These are phyloP conservation scores for Caenorhabditis macrosperma DNA, from an alignment of 2,888 invertebrate genomes.

Conservation along the genomic window DNA sequence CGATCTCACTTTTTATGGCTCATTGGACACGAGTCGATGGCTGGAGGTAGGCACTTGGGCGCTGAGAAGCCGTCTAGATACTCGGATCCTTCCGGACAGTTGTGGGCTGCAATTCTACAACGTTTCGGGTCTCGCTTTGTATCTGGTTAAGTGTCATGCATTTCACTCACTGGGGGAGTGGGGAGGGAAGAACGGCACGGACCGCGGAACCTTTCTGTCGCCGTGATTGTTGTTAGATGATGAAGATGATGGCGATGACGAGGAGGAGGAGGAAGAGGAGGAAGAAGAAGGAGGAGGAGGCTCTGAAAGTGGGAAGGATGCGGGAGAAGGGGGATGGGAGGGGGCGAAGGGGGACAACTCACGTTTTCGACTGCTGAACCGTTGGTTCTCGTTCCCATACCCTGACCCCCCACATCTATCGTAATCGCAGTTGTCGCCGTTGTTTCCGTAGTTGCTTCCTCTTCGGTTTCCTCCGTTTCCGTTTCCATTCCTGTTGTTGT, in stretches of 20 bases:
- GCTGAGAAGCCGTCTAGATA: conserved; percentile 50
- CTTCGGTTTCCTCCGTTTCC: conserved; percentile 32
- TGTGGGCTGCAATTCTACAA: conserved; percentile 21
- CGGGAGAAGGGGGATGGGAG: neutral
- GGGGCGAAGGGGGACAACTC: neutral
- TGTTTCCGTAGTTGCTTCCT: neutral
- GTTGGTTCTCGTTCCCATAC: conserved; percentile 20
- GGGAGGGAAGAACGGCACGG: conserved; percentile 45
- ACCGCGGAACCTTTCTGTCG: conserved; percentile 57
- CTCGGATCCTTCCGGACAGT: conserved; percentile 59
- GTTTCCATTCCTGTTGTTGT: conserved; percentile 13
- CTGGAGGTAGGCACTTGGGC: conserved; percentile 66
- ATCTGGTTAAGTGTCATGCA: neutral
- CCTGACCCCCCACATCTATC: neutral
- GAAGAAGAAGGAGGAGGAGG: conserved; percentile 6
- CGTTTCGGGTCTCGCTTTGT: neutral
- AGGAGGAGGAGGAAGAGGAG: conserved; percentile 26
- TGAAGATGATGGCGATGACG: conserved; percentile 16
- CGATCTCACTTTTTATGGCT: conserved; percentile 59
- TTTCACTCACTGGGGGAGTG: conserved; percentile 34
- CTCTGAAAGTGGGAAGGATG: conserved; percentile 17
- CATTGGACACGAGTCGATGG: conserved; percentile 67
- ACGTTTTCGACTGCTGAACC: conserved; percentile 51
- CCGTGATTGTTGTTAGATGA: conserved; percentile 27
- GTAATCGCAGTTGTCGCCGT: neutral